phyloP scores from a whole-genome alignment of 1,140 invertebrate species.

The Pseudoatta argentina region DNA sequence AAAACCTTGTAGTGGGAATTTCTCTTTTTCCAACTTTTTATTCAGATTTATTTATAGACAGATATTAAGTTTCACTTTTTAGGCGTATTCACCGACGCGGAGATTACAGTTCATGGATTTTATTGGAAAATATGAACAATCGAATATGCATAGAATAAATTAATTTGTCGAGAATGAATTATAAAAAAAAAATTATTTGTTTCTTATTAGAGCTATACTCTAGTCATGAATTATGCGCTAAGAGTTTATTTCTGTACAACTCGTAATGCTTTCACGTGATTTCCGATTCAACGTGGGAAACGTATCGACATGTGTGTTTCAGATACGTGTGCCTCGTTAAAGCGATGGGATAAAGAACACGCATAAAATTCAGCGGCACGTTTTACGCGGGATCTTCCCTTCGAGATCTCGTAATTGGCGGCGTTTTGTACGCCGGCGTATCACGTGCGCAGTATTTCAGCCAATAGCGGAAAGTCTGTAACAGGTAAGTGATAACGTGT shows the following conservation, averaged over 20 bases:
- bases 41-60: constrained; percentile 1
- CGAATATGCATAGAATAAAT: constrained; percentile 9
- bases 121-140: background rate
- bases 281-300: constrained; percentile 14
- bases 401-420: background rate
- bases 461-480: constrained; percentile 66
- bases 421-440: constrained; percentile 42
- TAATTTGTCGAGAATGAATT: background rate
- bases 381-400: constrained; percentile 20
- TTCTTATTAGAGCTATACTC: background rate
- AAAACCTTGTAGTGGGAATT: background rate
- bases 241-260: background rate
- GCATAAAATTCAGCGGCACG: constrained; percentile 21
- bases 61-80: background rate
- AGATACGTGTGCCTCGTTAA: constrained; percentile 42
- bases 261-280: background rate
- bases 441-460: constrained; percentile 60
- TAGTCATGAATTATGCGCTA: background rate
- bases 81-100: background rate
- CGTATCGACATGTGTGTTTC: constrained; percentile 38
- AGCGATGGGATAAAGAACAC: background rate
- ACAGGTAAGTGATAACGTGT: constrained; percentile 69
- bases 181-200: background rate
- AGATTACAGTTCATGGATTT: background rate
- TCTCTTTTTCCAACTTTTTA: too few species aligned